Evolutionary conservation across 2,797 vertebrate genomes (phyloP), one percentile per base, ranked within the genome.

Genomic region (Rhadinocentrus ornatus): DNA sequence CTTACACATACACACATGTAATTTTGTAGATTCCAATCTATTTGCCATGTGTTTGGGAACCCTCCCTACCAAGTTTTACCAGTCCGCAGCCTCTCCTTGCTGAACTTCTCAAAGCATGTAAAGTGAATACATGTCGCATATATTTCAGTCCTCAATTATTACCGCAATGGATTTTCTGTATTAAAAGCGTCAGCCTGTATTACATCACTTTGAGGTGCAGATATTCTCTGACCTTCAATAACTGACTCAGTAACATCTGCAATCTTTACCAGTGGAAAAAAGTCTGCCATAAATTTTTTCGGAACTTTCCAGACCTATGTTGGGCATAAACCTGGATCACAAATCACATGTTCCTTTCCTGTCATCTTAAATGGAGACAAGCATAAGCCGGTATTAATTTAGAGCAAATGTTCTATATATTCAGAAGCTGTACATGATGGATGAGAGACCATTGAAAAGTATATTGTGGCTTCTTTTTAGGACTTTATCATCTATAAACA

Each of bases 111-210:
- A 88, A 59, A 83, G 82, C 67, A 71, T 77, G 68, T 85, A 67
- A 76, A 89, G 70, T 27, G 64, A 89, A 91, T 88, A 88, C 85
- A 91, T 78, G 85, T 86, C 44, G 56, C 74, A 82, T 78, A 74
- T 50, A 72, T 82, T 82, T 78, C 78, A 76, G 76, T 66, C 62
- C 44, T 68, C 61, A 6, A 32, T 71, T 82, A 78, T 78, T 85
- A 77, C 67, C 74, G 16, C 88, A 78, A 90, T 91, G 69, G 77
- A 80, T 92, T 91, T 91, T 90, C 82, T 88, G 81, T 74, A 71
- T 90, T 81, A 73, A 53, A 81, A 78, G 62, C 66, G 63, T 82
- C 58, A 27, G 44, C 50, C 80, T 71, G 63, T 74, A 61, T 91
- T 82, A 84, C 83, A 82, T 89, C 84, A 82, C 20, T 2, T 11